Evolutionary conservation across 1,140 invertebrate genomes (phyloP).

Genomic region (Drosophila paulistorum): DNA sequence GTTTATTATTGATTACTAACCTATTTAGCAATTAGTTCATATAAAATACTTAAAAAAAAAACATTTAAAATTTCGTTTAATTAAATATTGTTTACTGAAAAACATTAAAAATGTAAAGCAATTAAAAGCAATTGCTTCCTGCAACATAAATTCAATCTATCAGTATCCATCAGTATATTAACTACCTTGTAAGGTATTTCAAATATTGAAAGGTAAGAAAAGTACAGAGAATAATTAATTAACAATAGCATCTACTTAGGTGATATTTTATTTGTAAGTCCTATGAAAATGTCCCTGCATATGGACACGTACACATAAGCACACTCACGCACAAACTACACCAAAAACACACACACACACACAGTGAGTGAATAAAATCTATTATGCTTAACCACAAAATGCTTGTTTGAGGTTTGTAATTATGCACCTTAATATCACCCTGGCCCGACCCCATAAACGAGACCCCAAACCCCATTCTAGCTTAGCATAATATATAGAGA

Average conservation of each 20-base stretch:
- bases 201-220: too few relatives aligned
- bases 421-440: slow-evolving; percentile 71
- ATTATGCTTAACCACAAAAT: slow-evolving; percentile 77
- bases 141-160: too few relatives aligned
- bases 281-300: slow-evolving; percentile 13
- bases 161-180: background rate
- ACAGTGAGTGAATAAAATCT: slow-evolving; percentile 72
- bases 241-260: background rate
- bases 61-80: too few relatives aligned
- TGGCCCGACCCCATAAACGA: background rate
- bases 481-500: slow-evolving; percentile 12
- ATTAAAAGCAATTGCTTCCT: too few relatives aligned
- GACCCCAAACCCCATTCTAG: background rate
- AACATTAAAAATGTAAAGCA: too few relatives aligned
- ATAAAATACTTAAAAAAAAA: too few relatives aligned
- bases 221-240: too few relatives aligned
- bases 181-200: background rate
- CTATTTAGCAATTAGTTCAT: too few relatives aligned
- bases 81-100: too few relatives aligned
- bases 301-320: slow-evolving; percentile 42
- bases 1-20: too few relatives aligned
- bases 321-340: slow-evolving; percentile 3
- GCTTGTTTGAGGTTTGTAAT: slow-evolving; percentile 77
- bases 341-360: slow-evolving; percentile 12
- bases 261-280: slow-evolving; percentile 24